phyloP scores from a whole-genome alignment of 92 coral and sea anemone genomes.

The Metridium senile region DNA sequence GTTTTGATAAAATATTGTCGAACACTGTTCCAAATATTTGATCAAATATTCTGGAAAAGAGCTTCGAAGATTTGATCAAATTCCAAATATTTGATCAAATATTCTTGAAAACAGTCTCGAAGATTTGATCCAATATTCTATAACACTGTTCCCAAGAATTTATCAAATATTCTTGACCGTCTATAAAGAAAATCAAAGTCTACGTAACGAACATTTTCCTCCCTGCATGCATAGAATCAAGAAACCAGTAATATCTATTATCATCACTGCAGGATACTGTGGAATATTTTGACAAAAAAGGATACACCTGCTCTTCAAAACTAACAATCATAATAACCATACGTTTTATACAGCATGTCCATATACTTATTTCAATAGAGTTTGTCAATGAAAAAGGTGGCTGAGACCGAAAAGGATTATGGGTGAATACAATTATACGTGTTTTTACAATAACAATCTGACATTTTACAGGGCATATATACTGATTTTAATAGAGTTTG shows the following conservation, averaged over 20 bases:
- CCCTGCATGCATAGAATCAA: not conserved
- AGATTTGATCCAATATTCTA: not conserved
- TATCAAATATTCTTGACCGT: not conserved
- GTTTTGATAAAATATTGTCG: not conserved
- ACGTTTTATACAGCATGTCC: not conserved
- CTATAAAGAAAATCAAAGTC: not conserved
- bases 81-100: not conserved
- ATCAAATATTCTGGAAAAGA: not conserved
- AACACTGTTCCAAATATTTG: not conserved
- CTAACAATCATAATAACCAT: not conserved
- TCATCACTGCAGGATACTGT: conserved; percentile 5
- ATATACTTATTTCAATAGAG: not conserved
- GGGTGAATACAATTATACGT: too few species aligned
- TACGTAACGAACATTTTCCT: not conserved
- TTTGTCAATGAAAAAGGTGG: too few species aligned
- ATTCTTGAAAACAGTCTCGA: not conserved
- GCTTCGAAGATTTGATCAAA: not conserved
- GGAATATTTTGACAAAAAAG: not conserved
- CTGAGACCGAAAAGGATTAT: too few species aligned
- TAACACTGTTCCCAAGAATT: too few species aligned
- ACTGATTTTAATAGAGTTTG: too few species aligned
- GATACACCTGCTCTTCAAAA: not conserved
- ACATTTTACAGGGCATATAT: too few species aligned
- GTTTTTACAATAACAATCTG: too few species aligned
- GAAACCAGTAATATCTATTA: not conserved